Evolutionary conservation across 2,113 vertebrate species (phyloP), one percentile per base, ranked within the genome.

Genomic region (Illadopsis cleaveri): DNA sequence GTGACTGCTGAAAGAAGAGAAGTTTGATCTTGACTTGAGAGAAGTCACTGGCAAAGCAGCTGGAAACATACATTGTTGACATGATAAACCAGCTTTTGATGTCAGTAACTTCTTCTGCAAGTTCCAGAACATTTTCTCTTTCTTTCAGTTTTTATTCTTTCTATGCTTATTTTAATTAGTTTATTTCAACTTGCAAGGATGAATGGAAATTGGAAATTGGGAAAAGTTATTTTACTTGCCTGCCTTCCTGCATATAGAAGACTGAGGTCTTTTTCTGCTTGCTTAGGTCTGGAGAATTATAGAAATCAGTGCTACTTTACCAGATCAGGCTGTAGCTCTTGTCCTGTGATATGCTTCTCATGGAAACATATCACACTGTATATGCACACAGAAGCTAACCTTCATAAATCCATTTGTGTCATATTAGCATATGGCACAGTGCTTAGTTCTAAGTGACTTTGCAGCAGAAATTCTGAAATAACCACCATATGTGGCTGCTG

Each of bases 401-500:
- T 89, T 79, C 78, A 40, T 71, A 60, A 92, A 72, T 79, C 48
- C 0, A 0, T 88, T 81, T 66, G 33, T 93, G 76, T 64, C 68
- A 61, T 38, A 51, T 56, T 28, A n/a, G 45, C 65, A 48, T 64
- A 45, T 79, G 81, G 77, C 81, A 82, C 37, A 33, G 53, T 37
- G 69, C 86, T 89, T 79, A 30, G 14, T 68, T 76, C 37, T 84
- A 60, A 71, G 77, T 1, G 6, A 72, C 83, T 91, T 75, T 65
- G 44, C 31, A 40, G 80, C 16, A 89, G 61, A 89, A 94, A 92
- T 86, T 89, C 80, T 78, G 31, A 91, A 87, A 64, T 95, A 71
- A 22, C 53, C 44, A 48, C 48, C 31, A 12, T 53, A 51, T 71
- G 35, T 76, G 48, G 65, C 56, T 90, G 38, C 65, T 82, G 69